A percentile compares a stretch with the other conserved stretches of the same genome.
Evolutionary conservation across 2,113 vertebrate species (phyloP).

Genomic region (Macaca mulatta): DNA sequence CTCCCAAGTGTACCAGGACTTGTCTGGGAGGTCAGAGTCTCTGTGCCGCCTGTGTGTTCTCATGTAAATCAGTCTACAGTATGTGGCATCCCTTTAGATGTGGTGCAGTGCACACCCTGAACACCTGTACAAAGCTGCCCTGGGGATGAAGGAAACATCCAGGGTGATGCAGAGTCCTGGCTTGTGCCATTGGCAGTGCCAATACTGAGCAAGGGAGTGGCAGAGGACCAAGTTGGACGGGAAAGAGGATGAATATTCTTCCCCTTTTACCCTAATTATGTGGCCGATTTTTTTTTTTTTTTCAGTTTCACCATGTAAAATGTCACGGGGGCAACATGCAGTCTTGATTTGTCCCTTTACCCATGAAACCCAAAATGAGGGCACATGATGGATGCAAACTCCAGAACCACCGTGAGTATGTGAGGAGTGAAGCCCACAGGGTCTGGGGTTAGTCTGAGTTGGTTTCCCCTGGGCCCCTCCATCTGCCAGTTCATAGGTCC

Average conservation of each 20-base stretch:
- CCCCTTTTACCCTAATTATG: no score
- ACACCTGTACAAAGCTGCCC: not conserved
- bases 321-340: not conserved
- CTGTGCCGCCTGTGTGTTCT: not conserved
- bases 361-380: not conserved
- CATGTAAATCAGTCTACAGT: rapidly evolving
- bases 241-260: rapidly evolving
- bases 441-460: not conserved
- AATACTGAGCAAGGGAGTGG: rapidly evolving
- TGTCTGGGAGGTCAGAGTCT: not conserved
- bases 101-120: not conserved
- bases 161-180: no score
- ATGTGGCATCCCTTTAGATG: not conserved
- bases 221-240: not conserved
- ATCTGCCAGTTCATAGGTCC: not conserved
- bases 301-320: not conserved
- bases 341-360: not conserved
- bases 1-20: not conserved
- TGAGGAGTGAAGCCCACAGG: not conserved
- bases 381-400: not conserved
- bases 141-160: not conserved
- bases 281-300: not conserved
- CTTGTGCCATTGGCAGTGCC: no score
- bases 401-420: not conserved
- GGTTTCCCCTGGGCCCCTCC: not conserved